phyloP scores from a whole-genome alignment of 1,140 invertebrate genomes.

The Propsilocerus akamusi region DNA sequence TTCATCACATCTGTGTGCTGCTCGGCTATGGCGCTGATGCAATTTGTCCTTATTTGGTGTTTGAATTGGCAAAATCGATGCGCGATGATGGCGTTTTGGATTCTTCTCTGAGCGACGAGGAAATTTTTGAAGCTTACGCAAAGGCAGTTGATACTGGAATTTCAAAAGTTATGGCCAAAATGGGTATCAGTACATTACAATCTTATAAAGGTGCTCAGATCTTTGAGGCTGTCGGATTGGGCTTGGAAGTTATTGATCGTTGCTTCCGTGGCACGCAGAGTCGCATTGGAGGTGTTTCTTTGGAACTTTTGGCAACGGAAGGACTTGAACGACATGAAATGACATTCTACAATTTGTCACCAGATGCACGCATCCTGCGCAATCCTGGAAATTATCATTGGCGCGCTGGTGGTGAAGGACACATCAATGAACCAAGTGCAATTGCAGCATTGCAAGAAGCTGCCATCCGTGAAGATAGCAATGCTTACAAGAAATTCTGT shows the following conservation, averaged over 20 bases:
- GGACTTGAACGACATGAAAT: constrained; percentile 65
- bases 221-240: constrained; percentile 93
- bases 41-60: constrained; percentile 92
- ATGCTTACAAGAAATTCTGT: constrained; percentile 74
- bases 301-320: constrained; percentile 79
- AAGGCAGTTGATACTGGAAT: constrained; percentile 59
- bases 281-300: constrained; percentile 81
- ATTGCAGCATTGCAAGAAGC: constrained; percentile 90
- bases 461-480: constrained; percentile 56
- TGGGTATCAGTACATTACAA: constrained; percentile 97
- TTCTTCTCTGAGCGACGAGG: constrained; percentile 54
- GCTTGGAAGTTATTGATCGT: constrained; percentile 80
- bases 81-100: constrained; percentile 67
- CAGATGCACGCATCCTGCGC: constrained; percentile 65
- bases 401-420: constrained; percentile 92
- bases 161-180: constrained; percentile 91
- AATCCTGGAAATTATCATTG: constrained; percentile 94
- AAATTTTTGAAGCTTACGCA: constrained; percentile 49
- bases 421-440: constrained; percentile 90
- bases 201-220: constrained; percentile 99
- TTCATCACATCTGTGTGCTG: constrained; percentile 91
- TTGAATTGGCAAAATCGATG: constrained; percentile 72
- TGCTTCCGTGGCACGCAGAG: constrained; percentile 92
- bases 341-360: constrained; percentile 47
- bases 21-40: constrained; percentile 95